Base-by-base conservation (phyloP, 2,888 invertebrate species). In the Lapara coniferarum region DNA sequence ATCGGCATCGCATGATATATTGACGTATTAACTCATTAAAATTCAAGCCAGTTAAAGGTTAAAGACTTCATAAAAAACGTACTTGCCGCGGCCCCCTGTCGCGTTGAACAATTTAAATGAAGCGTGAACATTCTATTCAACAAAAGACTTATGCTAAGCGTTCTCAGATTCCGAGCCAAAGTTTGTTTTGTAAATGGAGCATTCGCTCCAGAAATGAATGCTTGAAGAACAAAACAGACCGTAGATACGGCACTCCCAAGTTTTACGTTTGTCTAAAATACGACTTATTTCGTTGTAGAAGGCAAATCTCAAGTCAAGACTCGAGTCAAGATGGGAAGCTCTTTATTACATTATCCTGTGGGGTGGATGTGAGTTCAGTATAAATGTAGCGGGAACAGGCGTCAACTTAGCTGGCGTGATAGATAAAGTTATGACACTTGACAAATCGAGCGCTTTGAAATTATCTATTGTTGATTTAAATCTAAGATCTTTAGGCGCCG, bases 11-110 rank as follows among this genome's bases (percentile, higher is more conserved):
- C 78, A 89, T 89, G 89, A 92, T 91, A 85, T 86, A 93, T 91
- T 85, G 90, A 90, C 84, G 86, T 89, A 91, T 92, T 91, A 89
- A 89, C 89, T 91, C 86, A 91, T 92, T 91, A 86, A 87, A 90
- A 91, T 90, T 86, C 87, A 88, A 89, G 89, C 88, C 86, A 85
- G 87, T 88, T 85, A 89, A 90, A 90, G 90, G 90, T 91, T 91
- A 89, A 90, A 90, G 82, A 86, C 87, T 89, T 89, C 82, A 88
- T 90, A 89, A 90, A 89, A 89, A 86, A 85, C 74, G 81, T 77
- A 85, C 85, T 85, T 85, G 86, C 85, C 84, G 82, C 83, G 78
- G 80, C 81, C 85, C 79, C 89, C 89, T 75, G 89, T 89, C 86
- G 90, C 73, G 89, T 82, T 77, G 81, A 80, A 84, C 85, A 85